Percentiles rank a stretch among this genome's conserved stretches.
Conservation (phyloP, 1,140 invertebrate genomes). For the Phortica variegata region DNA sequence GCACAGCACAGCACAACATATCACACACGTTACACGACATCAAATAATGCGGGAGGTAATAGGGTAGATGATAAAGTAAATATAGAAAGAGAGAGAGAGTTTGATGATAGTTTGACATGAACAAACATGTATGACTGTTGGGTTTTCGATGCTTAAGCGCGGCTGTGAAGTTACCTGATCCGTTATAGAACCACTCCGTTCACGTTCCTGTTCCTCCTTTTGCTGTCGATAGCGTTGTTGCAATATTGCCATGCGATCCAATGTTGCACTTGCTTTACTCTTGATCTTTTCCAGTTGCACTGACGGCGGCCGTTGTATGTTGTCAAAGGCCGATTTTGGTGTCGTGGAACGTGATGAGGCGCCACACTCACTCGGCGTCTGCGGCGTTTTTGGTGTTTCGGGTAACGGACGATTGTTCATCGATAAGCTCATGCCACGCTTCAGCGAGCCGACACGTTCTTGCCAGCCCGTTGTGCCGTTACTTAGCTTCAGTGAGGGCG, state of each 20-base stretch:
- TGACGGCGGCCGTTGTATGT: constrained; percentile 49
- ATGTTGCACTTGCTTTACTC: constrained; percentile 48
- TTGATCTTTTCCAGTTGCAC: constrained; percentile 56
- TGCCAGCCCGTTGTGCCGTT: too few species aligned
- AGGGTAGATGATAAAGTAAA: too few species aligned
- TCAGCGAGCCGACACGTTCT: constrained; percentile 17
- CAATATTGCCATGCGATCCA: constrained; percentile 57
- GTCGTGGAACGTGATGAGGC: constrained; percentile 48
- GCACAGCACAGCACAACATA: too few species aligned
- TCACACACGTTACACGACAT: too few species aligned
- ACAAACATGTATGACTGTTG: too few species aligned
- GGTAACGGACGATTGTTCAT: constrained; percentile 50
- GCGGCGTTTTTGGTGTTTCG: constrained; percentile 35
- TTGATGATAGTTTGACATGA: too few species aligned
- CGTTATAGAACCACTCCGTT: constrained; percentile 50
- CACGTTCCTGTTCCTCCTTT: constrained; percentile 58
- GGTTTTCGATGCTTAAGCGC: too few species aligned
- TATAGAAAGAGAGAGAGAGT: too few species aligned
- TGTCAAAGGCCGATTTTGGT: constrained; percentile 51
- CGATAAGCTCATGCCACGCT: constrained; percentile 7
- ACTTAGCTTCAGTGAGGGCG: constrained; percentile 41
- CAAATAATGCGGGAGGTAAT: too few species aligned
- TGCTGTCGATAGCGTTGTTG: constrained; percentile 69
- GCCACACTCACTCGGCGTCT: constrained; percentile 31
- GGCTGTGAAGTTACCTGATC: constrained; percentile 37